Evolutionary conservation across 2,888 invertebrate species (phyloP), one percentile per base, ranked within the genome.

Genomic region (Trissoscelio sp.): DNA sequence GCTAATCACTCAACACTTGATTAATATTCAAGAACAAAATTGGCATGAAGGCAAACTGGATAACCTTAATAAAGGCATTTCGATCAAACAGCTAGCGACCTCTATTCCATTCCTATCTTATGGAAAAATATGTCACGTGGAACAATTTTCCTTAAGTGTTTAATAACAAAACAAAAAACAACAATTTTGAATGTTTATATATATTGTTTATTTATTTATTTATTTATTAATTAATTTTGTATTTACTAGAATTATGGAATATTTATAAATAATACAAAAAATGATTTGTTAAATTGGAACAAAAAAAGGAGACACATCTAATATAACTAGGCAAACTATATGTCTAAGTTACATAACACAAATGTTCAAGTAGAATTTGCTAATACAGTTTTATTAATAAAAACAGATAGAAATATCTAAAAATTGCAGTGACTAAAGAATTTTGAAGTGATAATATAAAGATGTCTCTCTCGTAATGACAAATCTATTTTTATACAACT

Each of bases 311-410:
- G 1, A 24, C 20, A 31, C 42, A 67, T 28, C 42, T 28, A 67
- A 42, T 44, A 28, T 44, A 42, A 55, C 42, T 20, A 11, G 37
- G 3, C 11, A 7, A 34, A 44, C 57, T 69, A 69, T 57, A 44
- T 42, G 9, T 58, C 31, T 5, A 24, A 7, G 16, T 72, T 72
- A 72, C 37, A 37, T 72, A 72, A 72, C 39, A 14, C n/a, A 24
- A 24, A 60, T 34, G 12, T 37, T 60, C 24, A 24, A n/a, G n/a
- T 2, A 24, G 12, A 58, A 70, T 70, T 58, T 39, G 51, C 58
- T 58, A 70, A 69, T 66, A 64, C 62, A 46, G 34, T 57, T 58
- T 58, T 60, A 70, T 60, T 70, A 60, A 60, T 70, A 70, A 34
- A 70, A 67, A 18, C n/a, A 51, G 44, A 64, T 48, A 48, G 37